phyloP scores from a whole-genome alignment of 1,140 invertebrate species.

The Ostrea denselamellosa region DNA sequence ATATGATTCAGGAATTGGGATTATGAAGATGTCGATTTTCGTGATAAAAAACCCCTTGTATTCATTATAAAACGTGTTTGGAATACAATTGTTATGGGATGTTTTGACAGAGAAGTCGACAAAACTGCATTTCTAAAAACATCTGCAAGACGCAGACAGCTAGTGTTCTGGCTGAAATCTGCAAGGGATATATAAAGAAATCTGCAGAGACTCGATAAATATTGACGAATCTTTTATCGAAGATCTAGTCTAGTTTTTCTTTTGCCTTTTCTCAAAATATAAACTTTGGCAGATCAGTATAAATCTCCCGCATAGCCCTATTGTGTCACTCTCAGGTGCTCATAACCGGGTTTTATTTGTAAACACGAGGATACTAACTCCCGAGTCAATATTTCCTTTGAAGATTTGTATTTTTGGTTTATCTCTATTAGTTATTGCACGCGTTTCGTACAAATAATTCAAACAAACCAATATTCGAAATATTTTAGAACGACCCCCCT shows the following conservation, averaged over 20 bases:
- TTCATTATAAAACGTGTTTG: too few species aligned
- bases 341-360: constrained; percentile 30
- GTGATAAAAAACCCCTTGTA: too few species aligned
- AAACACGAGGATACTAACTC: constrained; percentile 4
- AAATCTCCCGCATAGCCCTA: constrained; percentile 4
- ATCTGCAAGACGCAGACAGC: neutral
- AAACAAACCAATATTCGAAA: constrained; percentile 6
- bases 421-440: constrained; percentile 33
- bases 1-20: too few species aligned
- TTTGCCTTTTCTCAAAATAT: constrained; percentile 5
- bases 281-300: neutral
- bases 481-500: constrained; percentile 19
- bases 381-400: constrained; percentile 27
- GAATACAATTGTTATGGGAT: too few species aligned
- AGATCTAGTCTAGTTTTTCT: neutral
- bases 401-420: constrained; percentile 20
- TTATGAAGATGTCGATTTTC: too few species aligned
- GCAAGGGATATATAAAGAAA: neutral
- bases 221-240: neutral
- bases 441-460: constrained; percentile 18
- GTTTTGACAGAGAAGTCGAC: too few species aligned
- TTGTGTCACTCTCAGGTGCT: neutral
- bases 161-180: neutral
- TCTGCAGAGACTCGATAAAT: neutral
- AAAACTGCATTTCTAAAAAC: neutral